A percentile compares a stretch with the other conserved stretches of the same genome.
Evolutionary conservation across 2,797 vertebrate genomes (phyloP).

Genomic region (Anableps anableps): DNA sequence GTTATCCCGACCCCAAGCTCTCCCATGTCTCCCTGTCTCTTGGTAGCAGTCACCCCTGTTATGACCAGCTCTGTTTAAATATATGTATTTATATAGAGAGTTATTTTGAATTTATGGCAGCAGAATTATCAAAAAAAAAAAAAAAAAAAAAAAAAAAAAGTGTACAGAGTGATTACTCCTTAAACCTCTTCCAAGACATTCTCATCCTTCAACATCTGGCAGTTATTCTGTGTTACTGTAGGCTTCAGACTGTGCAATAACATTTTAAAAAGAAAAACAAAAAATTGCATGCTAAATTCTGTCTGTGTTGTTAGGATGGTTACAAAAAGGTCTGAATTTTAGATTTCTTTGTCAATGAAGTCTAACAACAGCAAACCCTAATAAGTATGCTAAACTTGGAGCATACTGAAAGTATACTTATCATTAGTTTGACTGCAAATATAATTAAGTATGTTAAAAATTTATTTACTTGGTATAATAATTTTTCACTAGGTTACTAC

Average conservation of each 20-base stretch:
- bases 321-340: background rate
- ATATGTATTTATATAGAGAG: background rate
- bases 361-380: background rate
- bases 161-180: background rate
- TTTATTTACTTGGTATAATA: background rate
- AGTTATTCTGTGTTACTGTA: background rate
- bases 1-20: background rate
- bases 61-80: background rate
- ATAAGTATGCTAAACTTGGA: background rate
- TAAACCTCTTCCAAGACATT: background rate
- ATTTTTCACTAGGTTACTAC: background rate
- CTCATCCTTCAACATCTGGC: background rate
- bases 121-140: background rate
- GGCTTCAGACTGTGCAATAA: background rate
- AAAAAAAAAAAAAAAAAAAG: background rate
- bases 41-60: background rate
- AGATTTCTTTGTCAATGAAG: background rate
- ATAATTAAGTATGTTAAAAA: background rate
- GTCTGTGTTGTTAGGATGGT: background rate
- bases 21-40: background rate
- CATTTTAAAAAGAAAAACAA: too few relatives aligned
- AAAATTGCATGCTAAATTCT: background rate
- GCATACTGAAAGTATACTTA: background rate
- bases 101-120: background rate
- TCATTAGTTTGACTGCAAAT: background rate